Base-by-base conservation (phyloP, 2,113 vertebrate genomes). In the Odobenus rosmarus region DNA sequence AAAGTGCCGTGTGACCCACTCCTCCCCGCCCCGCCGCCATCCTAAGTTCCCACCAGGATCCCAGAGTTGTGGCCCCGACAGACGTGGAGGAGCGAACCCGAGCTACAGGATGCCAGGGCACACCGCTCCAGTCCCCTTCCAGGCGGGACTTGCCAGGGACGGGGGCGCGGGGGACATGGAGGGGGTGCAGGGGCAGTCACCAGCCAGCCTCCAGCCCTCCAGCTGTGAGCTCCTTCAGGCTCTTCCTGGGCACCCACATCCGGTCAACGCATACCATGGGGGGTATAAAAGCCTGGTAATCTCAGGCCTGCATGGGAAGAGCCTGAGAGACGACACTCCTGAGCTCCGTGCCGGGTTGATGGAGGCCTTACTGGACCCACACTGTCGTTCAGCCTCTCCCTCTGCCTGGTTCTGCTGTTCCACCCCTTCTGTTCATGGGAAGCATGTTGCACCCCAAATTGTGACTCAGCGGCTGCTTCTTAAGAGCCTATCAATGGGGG, bases 31-130 rank as follows among this genome's bases (percentile, higher is more conserved):
- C 46, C 10, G 33, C 62, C 2, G 24, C 18, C 46, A 46, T 23
- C 23, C 51, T 13, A 18, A 21, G 59, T 16, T 12, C 46, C n/a
- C 24, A 23, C 21, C 7, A n/a, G 18, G 28, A 59, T 15, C 26
- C 87, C 18, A 13, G 12, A 74, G 15, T 2, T 59, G 28, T 39
- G 74, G 18, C 69, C 62, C 14, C 7, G 46, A 82, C 49, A 67
- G 7, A 59, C 33, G 2, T 2, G 33, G 31, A 57, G 51, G 24
- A 23, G 57, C 26, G 72, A 61, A 51, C 24, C 21, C 3, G 59
- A 31, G 2, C 3, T 18, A 31, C 7, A 0, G 7, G 11, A 21
- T 26, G 12, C 5, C 2, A 28, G 79, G 8, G 36, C 23, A 3
- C 15, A 8, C 14, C 23, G 3, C 61, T 67, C 61, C 33, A n/a